Evolutionary conservation across 35 echinoderm and acorn worm genomes (phyloP).

Genomic region (Amphiura filiformis): DNA sequence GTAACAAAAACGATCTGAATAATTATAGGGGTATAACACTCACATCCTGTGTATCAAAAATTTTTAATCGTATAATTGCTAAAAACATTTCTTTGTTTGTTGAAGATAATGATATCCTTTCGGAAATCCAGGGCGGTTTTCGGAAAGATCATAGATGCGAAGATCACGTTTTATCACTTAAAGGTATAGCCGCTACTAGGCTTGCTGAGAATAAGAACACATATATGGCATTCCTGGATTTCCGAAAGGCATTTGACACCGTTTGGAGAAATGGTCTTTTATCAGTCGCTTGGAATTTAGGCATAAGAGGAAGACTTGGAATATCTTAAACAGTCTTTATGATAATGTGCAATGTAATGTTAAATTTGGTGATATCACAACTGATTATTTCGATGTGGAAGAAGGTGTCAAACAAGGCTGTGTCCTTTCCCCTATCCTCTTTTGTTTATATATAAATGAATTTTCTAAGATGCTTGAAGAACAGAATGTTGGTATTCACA

Average conservation of each 20-base stretch:
- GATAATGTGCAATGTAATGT: slow-evolving; percentile 14
- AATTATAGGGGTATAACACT: slow-evolving; percentile 6
- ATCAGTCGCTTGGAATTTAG: not conserved
- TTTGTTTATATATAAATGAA: slow-evolving; percentile 8
- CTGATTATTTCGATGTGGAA: not conserved
- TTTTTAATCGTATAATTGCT: not conserved
- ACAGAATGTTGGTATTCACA: not conserved
- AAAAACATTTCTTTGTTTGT: not conserved
- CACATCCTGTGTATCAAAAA: not conserved
- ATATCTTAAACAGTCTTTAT: not conserved
- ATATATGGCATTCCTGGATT: slow-evolving; percentile 2
- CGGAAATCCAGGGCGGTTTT: slow-evolving; percentile 2
- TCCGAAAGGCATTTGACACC: not conserved
- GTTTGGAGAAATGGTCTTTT: not conserved
- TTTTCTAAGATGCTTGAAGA: not conserved
- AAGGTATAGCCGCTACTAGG: not conserved
- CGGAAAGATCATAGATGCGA: slow-evolving; percentile 1
- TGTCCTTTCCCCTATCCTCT: not conserved
- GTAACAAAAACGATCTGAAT: not conserved
- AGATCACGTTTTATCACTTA: slow-evolving; percentile 5
- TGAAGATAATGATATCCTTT: not conserved
- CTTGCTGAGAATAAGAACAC: not conserved
- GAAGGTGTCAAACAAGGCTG: not conserved
- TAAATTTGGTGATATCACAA: not conserved
- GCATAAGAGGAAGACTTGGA: slow-evolving; percentile 8